A percentile compares a stretch with the other conserved stretches of the same genome.
Conservation (phyloP, 2,797 vertebrate species). For the Oryzias dopingdopingensis region DNA sequence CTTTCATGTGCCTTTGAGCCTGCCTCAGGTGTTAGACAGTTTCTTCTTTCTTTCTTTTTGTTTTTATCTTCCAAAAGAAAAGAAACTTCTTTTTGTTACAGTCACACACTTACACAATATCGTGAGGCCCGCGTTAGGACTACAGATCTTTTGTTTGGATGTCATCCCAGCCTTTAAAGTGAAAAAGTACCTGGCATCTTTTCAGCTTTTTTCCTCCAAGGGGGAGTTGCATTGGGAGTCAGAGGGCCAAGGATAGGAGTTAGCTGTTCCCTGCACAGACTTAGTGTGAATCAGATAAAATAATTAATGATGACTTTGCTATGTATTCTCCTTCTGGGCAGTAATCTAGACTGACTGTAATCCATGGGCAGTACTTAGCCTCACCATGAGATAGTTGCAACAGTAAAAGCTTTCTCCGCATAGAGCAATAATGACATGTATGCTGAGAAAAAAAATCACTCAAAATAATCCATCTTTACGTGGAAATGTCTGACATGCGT, state of each 20-base stretch:
- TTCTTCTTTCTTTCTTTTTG: conserved; percentile 43
- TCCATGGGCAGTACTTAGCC: conserved; percentile 6
- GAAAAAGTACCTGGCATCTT: conserved; percentile 59
- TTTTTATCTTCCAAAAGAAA: conserved; percentile 18
- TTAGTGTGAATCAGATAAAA: conserved; percentile 25
- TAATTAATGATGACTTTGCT: conserved; percentile 22
- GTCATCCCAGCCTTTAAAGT: conserved; percentile 63
- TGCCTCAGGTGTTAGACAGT: conserved; percentile 50
- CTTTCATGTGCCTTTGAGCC: conserved; percentile 47
- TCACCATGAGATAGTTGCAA: conserved; percentile 37
- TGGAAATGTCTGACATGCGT: not conserved
- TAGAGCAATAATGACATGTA: not conserved
- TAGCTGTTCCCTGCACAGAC: conserved; percentile 27
- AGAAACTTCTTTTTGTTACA: conserved; percentile 31
- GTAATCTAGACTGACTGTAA: conserved; percentile 11
- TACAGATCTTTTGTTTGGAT: conserved; percentile 64
- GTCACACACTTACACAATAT: conserved; percentile 70
- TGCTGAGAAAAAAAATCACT: conserved; percentile 13
- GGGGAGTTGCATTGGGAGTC: conserved; percentile 39
- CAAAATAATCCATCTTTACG: conserved; percentile 4
- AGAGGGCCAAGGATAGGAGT: conserved; percentile 16
- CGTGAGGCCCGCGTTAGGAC: conserved; percentile 61
- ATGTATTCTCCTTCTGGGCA: conserved; percentile 21
- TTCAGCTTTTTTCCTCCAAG: conserved; percentile 43
- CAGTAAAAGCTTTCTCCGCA: conserved; percentile 2